A percentile compares a stretch with the other conserved stretches of the same genome.
These are phyloP conservation scores for Orius insidiosus DNA, from an alignment of 1,140 invertebrate species.

Conservation along the genomic window DNA sequence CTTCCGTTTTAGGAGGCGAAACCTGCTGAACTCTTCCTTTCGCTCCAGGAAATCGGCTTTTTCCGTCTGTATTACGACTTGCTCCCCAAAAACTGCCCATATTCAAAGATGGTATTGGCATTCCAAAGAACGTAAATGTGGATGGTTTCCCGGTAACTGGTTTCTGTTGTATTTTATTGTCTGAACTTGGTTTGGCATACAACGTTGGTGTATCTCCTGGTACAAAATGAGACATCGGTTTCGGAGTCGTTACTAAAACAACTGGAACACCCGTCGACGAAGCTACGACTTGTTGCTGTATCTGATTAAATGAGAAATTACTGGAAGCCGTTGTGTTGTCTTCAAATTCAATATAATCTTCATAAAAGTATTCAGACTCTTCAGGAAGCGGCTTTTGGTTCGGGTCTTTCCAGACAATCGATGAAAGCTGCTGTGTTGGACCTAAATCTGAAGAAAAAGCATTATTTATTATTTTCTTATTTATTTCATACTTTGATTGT, in stretches of 20 bases:
- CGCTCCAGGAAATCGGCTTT: slow-evolving; percentile 20
- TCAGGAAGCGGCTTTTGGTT: slow-evolving; percentile 35
- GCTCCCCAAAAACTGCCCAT: slow-evolving; percentile 40
- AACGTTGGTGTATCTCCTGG: slow-evolving; percentile 44
- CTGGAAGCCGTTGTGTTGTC: slow-evolving; percentile 29
- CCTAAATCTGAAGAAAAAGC: slow-evolving; percentile 10
- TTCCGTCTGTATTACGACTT: slow-evolving; percentile 31
- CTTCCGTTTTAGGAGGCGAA: slow-evolving; percentile 13
- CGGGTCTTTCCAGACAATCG: slow-evolving; percentile 8
- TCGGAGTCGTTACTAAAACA: slow-evolving; percentile 9
- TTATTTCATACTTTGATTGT: slow-evolving; percentile 22
- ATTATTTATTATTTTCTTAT: neutral
- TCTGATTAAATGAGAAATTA: slow-evolving; percentile 24
- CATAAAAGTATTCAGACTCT: slow-evolving; percentile 62
- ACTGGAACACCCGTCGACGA: slow-evolving; percentile 10
- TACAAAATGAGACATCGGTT: slow-evolving; percentile 26
- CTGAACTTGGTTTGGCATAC: slow-evolving; percentile 28
- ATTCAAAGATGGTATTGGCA: slow-evolving; percentile 56
- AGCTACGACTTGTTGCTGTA: slow-evolving; percentile 7
- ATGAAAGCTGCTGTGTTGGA: slow-evolving; percentile 13
- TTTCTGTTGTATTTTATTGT: slow-evolving; percentile 19
- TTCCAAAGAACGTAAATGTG: slow-evolving; percentile 65
- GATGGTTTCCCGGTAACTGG: slow-evolving; percentile 27
- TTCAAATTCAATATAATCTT: slow-evolving; percentile 58
- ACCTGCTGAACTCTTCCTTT: slow-evolving; percentile 18